Conservation (phyloP, 2,888 invertebrate species). For the Bembecia ichneumoniformis region DNA sequence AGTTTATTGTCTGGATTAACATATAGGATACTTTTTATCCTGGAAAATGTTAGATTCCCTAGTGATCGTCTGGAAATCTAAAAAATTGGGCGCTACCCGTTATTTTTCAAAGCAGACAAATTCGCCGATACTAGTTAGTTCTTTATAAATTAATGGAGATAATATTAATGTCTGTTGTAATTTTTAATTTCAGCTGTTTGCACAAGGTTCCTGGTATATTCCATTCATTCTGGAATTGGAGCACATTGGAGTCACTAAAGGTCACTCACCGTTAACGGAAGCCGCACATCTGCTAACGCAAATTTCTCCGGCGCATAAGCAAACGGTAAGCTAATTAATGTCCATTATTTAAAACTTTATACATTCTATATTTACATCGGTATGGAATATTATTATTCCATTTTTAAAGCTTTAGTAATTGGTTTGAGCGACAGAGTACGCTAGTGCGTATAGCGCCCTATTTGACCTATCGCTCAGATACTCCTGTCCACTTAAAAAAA, state of each 20-base stretch:
- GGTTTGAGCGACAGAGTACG: constrained; percentile 52
- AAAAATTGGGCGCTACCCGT: too few relatives aligned
- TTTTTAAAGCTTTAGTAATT: too few relatives aligned
- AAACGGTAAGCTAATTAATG: constrained; percentile 59
- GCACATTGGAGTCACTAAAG: constrained; percentile 87
- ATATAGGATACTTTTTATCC: too few relatives aligned
- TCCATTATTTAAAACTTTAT: not conserved
- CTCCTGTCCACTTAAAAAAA: too few relatives aligned
- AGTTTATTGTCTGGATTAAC: too few relatives aligned
- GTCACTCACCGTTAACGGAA: constrained; percentile 85
- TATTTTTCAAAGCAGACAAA: too few relatives aligned
- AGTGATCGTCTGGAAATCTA: too few relatives aligned
- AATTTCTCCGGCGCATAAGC: constrained; percentile 83
- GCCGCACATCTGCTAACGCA: constrained; percentile 85
- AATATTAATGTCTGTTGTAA: not conserved
- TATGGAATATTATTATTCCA: not conserved
- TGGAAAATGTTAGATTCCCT: too few relatives aligned
- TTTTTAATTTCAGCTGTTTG: constrained; percentile 76
- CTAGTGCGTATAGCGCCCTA: constrained; percentile 54
- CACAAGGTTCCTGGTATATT: constrained; percentile 82
- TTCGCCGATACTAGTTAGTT: too few relatives aligned
- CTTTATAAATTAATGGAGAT: too few relatives aligned
- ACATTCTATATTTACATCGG: too few relatives aligned
- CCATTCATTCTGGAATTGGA: constrained; percentile 89
- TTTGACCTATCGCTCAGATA: too few relatives aligned